These are phyloP conservation scores for Gastracanthus pulcherrimus DNA, from an alignment of 2,888 invertebrate species.

Conservation along the genomic window DNA sequence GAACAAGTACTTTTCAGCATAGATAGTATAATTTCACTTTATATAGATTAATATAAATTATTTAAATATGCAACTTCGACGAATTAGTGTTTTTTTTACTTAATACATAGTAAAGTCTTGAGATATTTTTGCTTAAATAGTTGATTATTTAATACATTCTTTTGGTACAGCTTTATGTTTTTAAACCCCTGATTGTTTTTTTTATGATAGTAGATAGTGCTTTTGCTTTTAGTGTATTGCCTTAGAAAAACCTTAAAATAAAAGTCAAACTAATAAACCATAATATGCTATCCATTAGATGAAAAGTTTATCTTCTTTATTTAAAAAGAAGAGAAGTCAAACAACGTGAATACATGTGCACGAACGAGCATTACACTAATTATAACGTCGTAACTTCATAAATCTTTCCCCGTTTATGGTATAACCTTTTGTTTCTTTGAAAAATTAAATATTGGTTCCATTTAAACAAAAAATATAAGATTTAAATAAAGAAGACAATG, in stretches of 20 bases:
- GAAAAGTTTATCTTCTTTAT: not conserved
- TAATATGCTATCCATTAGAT: not conserved
- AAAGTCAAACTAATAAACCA: not conserved
- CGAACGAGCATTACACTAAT: not conserved
- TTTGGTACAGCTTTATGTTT: not conserved
- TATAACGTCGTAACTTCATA: not conserved
- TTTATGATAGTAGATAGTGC: not conserved
- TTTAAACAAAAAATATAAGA: not conserved
- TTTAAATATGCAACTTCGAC: not conserved
- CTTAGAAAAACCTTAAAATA: not conserved
- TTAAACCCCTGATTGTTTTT: not conserved
- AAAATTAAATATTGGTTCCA: too few species aligned
- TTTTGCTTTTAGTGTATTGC: slow-evolving; percentile 35
- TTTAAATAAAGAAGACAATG: too few species aligned
- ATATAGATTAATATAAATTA: not conserved
- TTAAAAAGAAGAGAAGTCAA: not conserved
- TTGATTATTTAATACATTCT: not conserved
- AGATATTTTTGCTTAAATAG: not conserved
- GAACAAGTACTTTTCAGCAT: too few species aligned
- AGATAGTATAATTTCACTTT: too few species aligned
- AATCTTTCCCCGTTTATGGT: not conserved
- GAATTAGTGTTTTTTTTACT: too few species aligned
- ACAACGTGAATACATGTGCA: not conserved
- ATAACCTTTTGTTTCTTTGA: not conserved
- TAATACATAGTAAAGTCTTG: not conserved